Base-by-base conservation (phyloP, 1,140 invertebrate genomes). In the Matsumurasca onukii region DNA sequence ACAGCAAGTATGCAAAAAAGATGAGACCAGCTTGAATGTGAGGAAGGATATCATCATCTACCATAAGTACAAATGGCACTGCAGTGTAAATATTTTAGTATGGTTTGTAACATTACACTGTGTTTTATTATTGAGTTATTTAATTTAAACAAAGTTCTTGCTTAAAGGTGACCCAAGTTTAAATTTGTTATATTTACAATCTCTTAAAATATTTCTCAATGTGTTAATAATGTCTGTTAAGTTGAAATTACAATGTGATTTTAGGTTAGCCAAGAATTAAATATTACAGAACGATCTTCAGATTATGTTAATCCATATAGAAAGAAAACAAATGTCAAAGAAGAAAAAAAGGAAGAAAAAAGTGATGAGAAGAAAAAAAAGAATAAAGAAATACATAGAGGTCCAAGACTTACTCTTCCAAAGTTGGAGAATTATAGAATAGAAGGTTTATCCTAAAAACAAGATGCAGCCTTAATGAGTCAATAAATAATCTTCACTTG, bases 51-150 rank as follows among this genome's bases (percentile, higher is more conserved):
- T n/a, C n/a, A n/a, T n/a, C n/a, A n/a, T n/a, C 49, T 51, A 9
- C 49, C n/a, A 51, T 51, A 61, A 61, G 57, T 61, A 27, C 17
- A 61, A 61, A 61, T 61, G 25, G 57, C 57, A 61, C 3, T 29
- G 5, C 2, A 27, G 20, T 31, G 12, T 61, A 61, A 61, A 61
- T 61, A 27, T 61, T 9, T 61, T 27, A 27, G 57, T 61, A 15
- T 29, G 24, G 5, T 61, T 61, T 61, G 24, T 31, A 61, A 31
- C 5, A 61, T 61, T 55, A 61, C 25, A 61, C 24, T 29, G 24
- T 61, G 5, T 51, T 51, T 51, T 20, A 22, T 51, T 51, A 51
- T 51, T 5, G n/a, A 51, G 49, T 51, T n/a, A n/a, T n/a, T n/a
- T n/a, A n/a, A n/a, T n/a, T n/a, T n/a, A n/a, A n/a, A n/a, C n/a